A percentile compares a stretch with the other conserved stretches of the same genome.
Evolutionary conservation across 1,140 invertebrate genomes (phyloP).

Genomic region (Aphelinus atriplicis): DNA sequence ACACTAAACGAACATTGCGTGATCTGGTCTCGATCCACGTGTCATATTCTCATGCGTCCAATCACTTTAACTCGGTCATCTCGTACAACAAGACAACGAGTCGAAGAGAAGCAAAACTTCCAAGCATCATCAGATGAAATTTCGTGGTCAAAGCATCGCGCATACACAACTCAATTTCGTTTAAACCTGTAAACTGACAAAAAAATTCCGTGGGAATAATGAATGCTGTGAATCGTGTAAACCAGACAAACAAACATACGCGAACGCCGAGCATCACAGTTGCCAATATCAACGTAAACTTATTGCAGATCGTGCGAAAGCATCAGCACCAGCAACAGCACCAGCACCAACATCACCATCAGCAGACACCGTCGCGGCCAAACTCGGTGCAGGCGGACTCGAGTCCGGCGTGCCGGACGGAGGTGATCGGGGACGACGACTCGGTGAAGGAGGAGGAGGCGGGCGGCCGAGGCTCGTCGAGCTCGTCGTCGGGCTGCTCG

Average conservation of each 20-base stretch:
- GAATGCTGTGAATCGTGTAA: too few species aligned
- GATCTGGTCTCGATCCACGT: too few species aligned
- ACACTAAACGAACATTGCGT: too few species aligned
- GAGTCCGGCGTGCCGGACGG: conserved; percentile 56
- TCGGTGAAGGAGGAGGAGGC: conserved; percentile 53
- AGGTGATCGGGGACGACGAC: conserved; percentile 38
- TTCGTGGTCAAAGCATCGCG: too few species aligned
- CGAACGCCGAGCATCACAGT: background rate
- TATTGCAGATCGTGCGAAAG: conserved; percentile 47
- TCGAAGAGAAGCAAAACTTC: too few species aligned
- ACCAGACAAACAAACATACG: too few species aligned
- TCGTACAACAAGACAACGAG: too few species aligned
- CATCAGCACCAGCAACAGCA: conserved; percentile 10
- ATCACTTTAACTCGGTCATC: too few species aligned
- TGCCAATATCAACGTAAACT: background rate
- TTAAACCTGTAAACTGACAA: conserved; percentile 19
- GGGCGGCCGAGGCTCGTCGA: conserved; percentile 42
- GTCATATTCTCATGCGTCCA: too few species aligned
- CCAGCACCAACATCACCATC: conserved; percentile 32
- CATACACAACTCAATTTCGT: too few species aligned
- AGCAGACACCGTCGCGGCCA: conserved; percentile 38
- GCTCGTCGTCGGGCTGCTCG: conserved; percentile 28
- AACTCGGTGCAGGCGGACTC: conserved; percentile 50
- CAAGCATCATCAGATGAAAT: too few species aligned
- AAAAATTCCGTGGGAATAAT: conserved; percentile 17